Conservation (phyloP, 2,113 vertebrate genomes). For the Notarius lentiginosus region DNA sequence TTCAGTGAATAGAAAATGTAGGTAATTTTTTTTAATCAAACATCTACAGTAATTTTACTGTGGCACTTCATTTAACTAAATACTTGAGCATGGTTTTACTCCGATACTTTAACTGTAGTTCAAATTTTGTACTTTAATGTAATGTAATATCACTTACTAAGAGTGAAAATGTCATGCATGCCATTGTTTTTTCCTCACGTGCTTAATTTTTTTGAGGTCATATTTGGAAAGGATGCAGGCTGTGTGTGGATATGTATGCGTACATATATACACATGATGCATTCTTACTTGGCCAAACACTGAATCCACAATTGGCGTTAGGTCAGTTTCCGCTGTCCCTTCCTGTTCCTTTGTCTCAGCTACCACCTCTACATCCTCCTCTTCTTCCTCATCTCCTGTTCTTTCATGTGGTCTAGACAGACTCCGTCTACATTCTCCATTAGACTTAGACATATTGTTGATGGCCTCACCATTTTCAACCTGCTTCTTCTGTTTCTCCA, state of each 20-base stretch:
- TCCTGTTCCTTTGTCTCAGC: constrained; percentile 38
- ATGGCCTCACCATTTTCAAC: constrained; percentile 47
- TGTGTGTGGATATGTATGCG: neutral
- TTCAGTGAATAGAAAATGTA: no score
- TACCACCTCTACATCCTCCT: constrained; percentile 28
- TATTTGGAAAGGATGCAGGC: neutral
- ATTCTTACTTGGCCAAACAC: constrained; percentile 74
- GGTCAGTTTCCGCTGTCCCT: constrained; percentile 56
- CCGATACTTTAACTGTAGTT: neutral
- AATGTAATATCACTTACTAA: neutral
- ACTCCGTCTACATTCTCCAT: constrained; percentile 41
- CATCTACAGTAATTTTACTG: neutral
- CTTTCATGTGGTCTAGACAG: neutral
- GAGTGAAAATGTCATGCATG: neutral
- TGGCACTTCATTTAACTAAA: neutral
- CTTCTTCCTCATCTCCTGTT: constrained; percentile 42
- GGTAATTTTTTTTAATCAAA: neutral
- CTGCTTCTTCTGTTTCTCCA: constrained; percentile 70
- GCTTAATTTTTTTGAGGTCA: neutral
- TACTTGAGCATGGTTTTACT: neutral
- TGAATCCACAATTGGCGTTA: constrained; percentile 69
- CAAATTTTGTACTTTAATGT: neutral
- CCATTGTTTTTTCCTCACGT: neutral
- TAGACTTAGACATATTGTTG: neutral
- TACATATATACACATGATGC: neutral